These are phyloP conservation scores for Campopleginae sp. DNA, from an alignment of 2,888 invertebrate species.

Conservation along the genomic window DNA sequence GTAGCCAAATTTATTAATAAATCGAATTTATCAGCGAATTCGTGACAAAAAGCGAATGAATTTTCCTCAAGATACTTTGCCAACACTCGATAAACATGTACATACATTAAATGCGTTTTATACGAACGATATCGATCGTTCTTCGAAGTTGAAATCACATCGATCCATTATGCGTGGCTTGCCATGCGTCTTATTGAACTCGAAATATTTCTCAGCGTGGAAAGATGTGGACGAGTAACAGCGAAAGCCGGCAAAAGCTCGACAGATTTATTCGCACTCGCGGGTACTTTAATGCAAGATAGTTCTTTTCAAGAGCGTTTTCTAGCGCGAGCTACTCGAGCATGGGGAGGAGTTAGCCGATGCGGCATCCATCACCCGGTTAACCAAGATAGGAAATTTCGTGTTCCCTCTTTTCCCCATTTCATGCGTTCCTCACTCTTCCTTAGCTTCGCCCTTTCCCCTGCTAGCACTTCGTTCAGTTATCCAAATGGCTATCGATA, in stretches of 20 bases:
- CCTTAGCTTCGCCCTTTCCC: conserved; percentile 1
- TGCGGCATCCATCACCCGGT: conserved; percentile 52
- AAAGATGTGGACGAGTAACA: conserved; percentile 18
- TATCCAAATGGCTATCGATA: conserved; percentile 47
- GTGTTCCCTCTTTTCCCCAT: conserved; percentile 20
- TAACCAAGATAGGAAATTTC: conserved; percentile 46
- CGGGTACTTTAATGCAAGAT: conserved; percentile 50
- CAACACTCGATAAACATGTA: background rate
- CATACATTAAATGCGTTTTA: conserved; percentile 8
- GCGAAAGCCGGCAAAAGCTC: conserved; percentile 48
- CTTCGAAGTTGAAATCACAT: conserved; percentile 17
- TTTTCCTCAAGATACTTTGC: background rate
- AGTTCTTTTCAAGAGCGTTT: conserved; percentile 51
- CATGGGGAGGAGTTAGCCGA: conserved; percentile 50
- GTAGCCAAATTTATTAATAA: background rate
- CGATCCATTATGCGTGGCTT: conserved; percentile 17
- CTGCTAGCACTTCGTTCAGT: conserved; percentile 21
- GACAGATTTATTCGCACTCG: conserved; percentile 55
- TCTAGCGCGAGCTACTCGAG: conserved; percentile 36
- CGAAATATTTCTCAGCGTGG: conserved; percentile 40
- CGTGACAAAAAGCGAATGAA: background rate
- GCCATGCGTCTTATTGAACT: conserved; percentile 7
- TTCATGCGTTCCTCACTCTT: conserved; percentile 29
- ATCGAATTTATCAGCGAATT: background rate
- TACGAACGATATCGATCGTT: conserved; percentile 22